Conservation (phyloP, 2,113 vertebrate genomes). For the Osmerus eperlanus region DNA sequence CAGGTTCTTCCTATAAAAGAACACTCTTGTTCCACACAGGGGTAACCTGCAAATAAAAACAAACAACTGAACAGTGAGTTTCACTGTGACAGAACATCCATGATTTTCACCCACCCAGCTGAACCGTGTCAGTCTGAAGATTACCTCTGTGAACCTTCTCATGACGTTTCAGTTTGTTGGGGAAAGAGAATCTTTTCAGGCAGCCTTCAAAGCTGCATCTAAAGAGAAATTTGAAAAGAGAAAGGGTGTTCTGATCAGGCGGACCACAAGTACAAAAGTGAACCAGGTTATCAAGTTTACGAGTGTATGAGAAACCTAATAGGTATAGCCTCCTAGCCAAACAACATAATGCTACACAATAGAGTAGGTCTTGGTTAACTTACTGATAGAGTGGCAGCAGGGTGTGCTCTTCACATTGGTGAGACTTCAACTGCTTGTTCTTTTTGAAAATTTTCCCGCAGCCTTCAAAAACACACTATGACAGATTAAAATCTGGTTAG, state of each 20-base stretch:
- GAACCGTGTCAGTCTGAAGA: neutral
- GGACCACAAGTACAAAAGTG: too few species aligned
- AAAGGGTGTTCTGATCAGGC: too few species aligned
- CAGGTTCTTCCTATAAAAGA: slow-evolving; percentile 83
- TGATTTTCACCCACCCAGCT: too few species aligned
- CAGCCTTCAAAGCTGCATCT: slow-evolving; percentile 85
- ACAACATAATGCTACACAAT: neutral
- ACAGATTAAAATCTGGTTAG: neutral
- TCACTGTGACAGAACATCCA: neutral
- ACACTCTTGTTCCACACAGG: slow-evolving; percentile 79
- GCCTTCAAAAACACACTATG: slow-evolving; percentile 69
- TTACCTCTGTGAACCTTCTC: slow-evolving; percentile 86
- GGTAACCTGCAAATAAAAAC: slow-evolving; percentile 72
- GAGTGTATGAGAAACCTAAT: neutral
- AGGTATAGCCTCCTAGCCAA: neutral
- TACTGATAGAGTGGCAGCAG: slow-evolving; percentile 75
- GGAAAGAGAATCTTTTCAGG: slow-evolving; percentile 73
- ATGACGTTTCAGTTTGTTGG: slow-evolving; percentile 78
- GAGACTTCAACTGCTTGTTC: slow-evolving; percentile 85
- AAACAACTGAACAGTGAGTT: neutral
- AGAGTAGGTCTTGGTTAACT: slow-evolving; percentile 33
- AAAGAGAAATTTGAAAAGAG: neutral
- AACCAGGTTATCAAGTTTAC: too few species aligned
- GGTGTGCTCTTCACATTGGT: slow-evolving; percentile 83
- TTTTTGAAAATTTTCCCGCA: slow-evolving; percentile 86